A percentile compares a stretch with the other conserved stretches of the same genome.
Conservation (phyloP, 2,113 vertebrate species). For the Todiramphus saurophagus region DNA sequence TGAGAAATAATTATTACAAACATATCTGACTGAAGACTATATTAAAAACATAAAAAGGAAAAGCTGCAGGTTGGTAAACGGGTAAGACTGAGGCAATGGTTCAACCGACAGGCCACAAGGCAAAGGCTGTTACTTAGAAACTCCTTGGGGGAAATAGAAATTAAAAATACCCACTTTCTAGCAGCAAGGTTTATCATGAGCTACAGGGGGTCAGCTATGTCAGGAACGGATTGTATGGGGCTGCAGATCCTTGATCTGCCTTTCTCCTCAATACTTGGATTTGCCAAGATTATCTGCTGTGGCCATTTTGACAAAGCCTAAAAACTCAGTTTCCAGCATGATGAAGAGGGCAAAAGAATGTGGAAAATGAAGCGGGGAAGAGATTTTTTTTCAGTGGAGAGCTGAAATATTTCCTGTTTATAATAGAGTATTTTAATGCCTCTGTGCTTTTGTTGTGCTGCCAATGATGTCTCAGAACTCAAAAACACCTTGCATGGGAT, state of each 20-base stretch:
- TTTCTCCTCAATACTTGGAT: background rate
- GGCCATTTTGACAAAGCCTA: background rate
- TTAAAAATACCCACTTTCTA: background rate
- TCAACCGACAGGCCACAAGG: background rate
- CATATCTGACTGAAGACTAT: background rate
- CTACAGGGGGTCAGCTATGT: background rate
- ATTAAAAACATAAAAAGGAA: background rate
- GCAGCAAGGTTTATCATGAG: background rate
- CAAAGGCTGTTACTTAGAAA: background rate
- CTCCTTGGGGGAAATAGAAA: background rate
- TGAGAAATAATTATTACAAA: background rate
- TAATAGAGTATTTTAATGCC: background rate
- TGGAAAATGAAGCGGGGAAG: slow-evolving; percentile 6
- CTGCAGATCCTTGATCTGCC: background rate
- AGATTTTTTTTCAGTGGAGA: slow-evolving; percentile 1
- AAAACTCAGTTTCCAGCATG: background rate
- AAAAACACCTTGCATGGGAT: background rate
- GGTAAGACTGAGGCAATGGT: background rate
- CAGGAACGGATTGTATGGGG: background rate
- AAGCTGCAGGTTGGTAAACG: background rate
- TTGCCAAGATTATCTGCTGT: background rate
- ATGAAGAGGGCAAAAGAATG: background rate
- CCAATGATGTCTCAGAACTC: background rate
- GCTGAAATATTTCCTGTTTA: background rate
- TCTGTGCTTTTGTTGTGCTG: background rate